A percentile compares a stretch with the other conserved stretches of the same genome.
These are phyloP conservation scores for Zaprionus capensis DNA, from an alignment of 1,140 invertebrate species.

Conservation along the genomic window DNA sequence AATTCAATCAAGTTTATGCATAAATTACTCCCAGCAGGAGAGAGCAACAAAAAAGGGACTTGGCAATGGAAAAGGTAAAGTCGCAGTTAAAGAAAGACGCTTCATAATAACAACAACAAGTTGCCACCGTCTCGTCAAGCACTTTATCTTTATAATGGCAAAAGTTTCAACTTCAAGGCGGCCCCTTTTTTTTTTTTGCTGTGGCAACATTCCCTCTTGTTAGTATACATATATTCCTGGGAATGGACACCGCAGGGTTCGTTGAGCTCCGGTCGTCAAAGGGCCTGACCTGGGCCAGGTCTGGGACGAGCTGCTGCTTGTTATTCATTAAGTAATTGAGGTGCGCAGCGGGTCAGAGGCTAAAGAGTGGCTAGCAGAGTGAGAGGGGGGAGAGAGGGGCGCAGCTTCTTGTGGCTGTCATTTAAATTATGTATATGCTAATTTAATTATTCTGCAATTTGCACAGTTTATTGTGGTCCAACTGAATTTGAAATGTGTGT, in stretches of 20 bases:
- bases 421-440: constrained; percentile 74
- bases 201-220: constrained; percentile 2
- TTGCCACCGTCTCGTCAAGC: constrained; percentile 41
- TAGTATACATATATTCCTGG: constrained; percentile 27
- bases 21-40: constrained; percentile 61
- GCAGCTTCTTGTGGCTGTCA: constrained; percentile 44
- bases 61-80: constrained; percentile 29
- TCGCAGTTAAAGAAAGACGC: constrained; percentile 19
- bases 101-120: constrained; percentile 37
- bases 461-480: constrained; percentile 51
- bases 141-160: constrained; percentile 76
- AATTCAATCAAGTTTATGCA: constrained; percentile 76
- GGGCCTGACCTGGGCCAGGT: constrained; percentile 3
- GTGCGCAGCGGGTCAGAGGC: constrained; percentile 37
- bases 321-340: constrained; percentile 79
- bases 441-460: constrained; percentile 80
- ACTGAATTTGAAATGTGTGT: constrained; percentile 33
- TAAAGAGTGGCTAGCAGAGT: constrained; percentile 21
- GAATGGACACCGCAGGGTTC: constrained; percentile 38
- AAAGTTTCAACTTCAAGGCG: constrained; percentile 62
- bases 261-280: constrained; percentile 54
- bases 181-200: constrained; percentile 47
- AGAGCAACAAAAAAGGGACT: neutral
- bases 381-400: neutral
- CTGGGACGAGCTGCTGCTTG: constrained; percentile 25